Percentiles rank a stretch among this genome's conserved stretches.
These are phyloP conservation scores for Limnothrissa miodon DNA, from an alignment of 2,113 vertebrate species.

Conservation along the genomic window DNA sequence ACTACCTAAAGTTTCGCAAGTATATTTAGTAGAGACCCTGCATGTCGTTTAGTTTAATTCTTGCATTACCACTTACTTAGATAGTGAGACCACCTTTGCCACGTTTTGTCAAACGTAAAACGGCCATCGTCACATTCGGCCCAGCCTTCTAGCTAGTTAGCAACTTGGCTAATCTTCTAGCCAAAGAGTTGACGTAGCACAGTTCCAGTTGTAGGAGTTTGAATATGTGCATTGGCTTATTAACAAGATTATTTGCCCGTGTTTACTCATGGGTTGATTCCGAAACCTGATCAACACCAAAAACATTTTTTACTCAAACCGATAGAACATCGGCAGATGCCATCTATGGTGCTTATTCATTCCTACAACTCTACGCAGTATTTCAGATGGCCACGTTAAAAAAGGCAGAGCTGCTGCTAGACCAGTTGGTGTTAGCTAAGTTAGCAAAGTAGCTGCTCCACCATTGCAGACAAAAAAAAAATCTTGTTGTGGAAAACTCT, in stretches of 20 bases:
- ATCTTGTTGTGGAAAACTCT: background rate
- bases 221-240: background rate
- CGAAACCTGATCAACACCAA: background rate
- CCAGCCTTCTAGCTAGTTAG: slow-evolving; percentile 36
- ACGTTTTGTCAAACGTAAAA: background rate
- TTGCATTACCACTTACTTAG: background rate
- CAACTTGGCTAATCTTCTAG: slow-evolving; percentile 38
- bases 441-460: background rate
- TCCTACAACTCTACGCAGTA: slow-evolving; percentile 4
- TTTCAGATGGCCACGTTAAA: slow-evolving; percentile 11
- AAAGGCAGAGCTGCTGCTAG: background rate
- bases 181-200: slow-evolving; percentile 43
- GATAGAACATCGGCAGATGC: background rate
- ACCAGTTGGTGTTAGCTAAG: background rate
- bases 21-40: background rate
- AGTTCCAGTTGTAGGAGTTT: background rate
- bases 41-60: background rate
- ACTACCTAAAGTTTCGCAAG: background rate
- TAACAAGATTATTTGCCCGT: background rate
- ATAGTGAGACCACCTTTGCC: background rate
- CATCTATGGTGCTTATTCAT: background rate
- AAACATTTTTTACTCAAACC: background rate
- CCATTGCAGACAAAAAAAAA: background rate
- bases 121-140: slow-evolving; percentile 26
- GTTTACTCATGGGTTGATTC: background rate